These are phyloP conservation scores for Stichopus chloronotus DNA, from an alignment of 35 echinoderm and acorn worm species.

Conservation along the genomic window DNA sequence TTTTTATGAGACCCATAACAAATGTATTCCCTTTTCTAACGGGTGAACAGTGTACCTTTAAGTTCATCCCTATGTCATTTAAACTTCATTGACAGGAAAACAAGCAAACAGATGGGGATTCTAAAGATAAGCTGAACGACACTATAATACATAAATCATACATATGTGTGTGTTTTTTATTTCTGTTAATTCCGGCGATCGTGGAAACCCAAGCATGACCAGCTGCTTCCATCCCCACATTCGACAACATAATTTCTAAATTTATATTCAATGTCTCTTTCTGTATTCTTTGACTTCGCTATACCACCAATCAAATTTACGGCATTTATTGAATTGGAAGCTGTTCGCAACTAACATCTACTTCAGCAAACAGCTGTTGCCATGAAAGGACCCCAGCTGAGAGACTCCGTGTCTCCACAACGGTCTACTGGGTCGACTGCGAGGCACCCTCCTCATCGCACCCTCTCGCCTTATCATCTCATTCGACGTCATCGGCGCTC, in stretches of 20 bases:
- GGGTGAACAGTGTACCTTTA: not conserved
- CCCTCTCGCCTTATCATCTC: not conserved
- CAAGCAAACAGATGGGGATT: not conserved
- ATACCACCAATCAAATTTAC: constrained; percentile 40
- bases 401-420: constrained; percentile 42
- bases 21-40: not conserved
- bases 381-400: constrained; percentile 49
- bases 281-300: constrained; percentile 33
- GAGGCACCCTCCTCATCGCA: constrained; percentile 2
- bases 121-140: not conserved
- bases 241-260: constrained; percentile 7
- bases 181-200: not conserved
- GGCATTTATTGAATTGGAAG: constrained; percentile 42
- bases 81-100: not conserved
- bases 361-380: constrained; percentile 33
- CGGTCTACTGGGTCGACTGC: constrained; percentile 30
- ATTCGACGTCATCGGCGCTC: constrained; percentile 32
- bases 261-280: constrained; percentile 41
- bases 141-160: not conserved
- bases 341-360: constrained; percentile 43
- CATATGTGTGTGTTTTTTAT: too few species aligned
- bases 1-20: too few species aligned
- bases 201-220: not conserved
- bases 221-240: not conserved
- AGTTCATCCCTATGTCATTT: not conserved